Percentiles rank a stretch among this genome's conserved stretches.
Conservation (phyloP, 2,888 invertebrate genomes). For the Drosophila conformis region DNA sequence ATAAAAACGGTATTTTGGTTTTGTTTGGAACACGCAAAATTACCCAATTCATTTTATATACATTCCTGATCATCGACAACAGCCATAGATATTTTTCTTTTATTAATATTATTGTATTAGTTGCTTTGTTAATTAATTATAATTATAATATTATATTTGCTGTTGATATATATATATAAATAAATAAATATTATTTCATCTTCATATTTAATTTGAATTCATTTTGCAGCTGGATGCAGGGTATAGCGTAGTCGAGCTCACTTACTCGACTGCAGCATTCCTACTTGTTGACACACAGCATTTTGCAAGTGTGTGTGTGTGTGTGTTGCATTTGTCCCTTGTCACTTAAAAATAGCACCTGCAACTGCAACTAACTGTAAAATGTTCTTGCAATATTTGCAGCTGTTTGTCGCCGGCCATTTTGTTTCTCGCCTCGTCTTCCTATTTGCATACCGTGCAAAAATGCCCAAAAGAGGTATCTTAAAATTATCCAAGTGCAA, state of each 20-base stretch:
- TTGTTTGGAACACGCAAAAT: background rate
- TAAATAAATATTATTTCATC: background rate
- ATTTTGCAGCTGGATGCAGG: background rate
- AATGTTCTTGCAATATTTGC: constrained; percentile 77
- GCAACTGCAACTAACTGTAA: constrained; percentile 44
- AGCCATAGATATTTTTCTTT: too few species aligned
- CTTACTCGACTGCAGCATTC: background rate
- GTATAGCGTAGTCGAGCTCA: background rate
- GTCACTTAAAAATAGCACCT: constrained; percentile 70
- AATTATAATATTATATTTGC: too few species aligned
- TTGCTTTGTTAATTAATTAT: too few species aligned
- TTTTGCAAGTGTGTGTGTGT: constrained; percentile 54
- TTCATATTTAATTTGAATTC: background rate
- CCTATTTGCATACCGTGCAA: constrained; percentile 6
- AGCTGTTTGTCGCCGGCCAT: constrained; percentile 70
- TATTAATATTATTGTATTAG: too few species aligned
- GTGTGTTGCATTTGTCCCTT: constrained; percentile 70
- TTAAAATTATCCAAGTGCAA: background rate
- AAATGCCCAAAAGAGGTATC: background rate
- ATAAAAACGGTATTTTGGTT: background rate
- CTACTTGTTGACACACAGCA: constrained; percentile 65
- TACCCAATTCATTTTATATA: background rate
- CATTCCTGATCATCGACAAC: background rate
- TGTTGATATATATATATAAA: background rate
- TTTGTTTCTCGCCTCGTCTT: constrained; percentile 35